Base-by-base conservation (phyloP, 2,797 vertebrate species). In the Peromyscus aztecus region DNA sequence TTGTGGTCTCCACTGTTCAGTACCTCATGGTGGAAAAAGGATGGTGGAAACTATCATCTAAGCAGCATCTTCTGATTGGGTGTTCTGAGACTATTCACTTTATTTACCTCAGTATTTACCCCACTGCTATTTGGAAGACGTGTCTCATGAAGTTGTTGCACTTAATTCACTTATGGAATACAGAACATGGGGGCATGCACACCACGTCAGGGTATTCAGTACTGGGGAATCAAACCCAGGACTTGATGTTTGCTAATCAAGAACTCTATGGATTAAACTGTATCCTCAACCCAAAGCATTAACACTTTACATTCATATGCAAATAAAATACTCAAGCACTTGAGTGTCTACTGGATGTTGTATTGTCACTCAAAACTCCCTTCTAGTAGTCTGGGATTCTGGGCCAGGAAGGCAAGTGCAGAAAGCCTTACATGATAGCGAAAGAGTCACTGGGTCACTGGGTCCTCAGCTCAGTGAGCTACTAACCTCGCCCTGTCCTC, bases 321-420 rank as follows among this genome's bases (percentile, higher is more conserved):
- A 78, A 49, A 31, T 55, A 57, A 63, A 88, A 92, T 46, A 37
- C 27, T 83, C 34, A 31, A 34, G 89, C 23, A 78, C 55, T 52
- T 31, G 85, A 80, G 43, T 11, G 12, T 52, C 83, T 82, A 24
- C 37, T 55, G 52, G 71, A 59, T 71, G 65, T 85, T 93, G 96
- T 83, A 85, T 14, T 78, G 24, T 92, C 46, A 80, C 90, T 90
- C 87, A 94, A 69, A 95, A 88, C 46, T 78, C 59, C 23, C 5
- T 91, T 31, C 34, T 24, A 17, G 76, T 52, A 34, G 97, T 82
- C 57, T 52, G 80, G 82, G 61, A 55, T 40, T 57, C 81, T 49
- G 59, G 34, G 37, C 40, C 59, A 95, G 52, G 16, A 59, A 43
- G 43, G 46, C 21, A 63, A 85, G 40, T 29, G 40, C n/a, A 80